Percentiles rank a stretch among this genome's conserved stretches.
These are phyloP conservation scores for Mustelus asterias DNA, from an alignment of 2,113 vertebrate species.

Conservation along the genomic window DNA sequence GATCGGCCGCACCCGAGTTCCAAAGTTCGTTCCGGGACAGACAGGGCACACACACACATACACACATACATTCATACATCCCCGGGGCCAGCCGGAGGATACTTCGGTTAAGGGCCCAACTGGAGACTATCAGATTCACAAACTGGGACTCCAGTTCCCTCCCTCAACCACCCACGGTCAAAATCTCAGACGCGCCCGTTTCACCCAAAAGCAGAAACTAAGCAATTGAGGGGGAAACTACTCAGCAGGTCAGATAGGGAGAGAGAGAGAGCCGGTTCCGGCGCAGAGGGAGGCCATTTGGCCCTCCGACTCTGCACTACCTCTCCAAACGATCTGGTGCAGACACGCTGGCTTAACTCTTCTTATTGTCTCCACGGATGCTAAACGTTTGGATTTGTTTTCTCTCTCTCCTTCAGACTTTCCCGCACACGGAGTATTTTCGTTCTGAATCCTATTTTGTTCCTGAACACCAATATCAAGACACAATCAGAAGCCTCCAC, in stretches of 20 bases:
- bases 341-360: too few relatives aligned
- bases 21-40: neutral
- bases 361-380: neutral
- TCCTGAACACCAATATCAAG: neutral
- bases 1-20: too few relatives aligned
- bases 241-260: neutral
- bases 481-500: neutral
- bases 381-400: neutral
- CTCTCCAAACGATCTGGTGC: too few relatives aligned
- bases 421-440: neutral
- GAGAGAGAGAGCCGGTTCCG: too few relatives aligned
- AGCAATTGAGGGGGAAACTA: neutral
- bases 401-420: neutral
- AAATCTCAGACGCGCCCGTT: too few relatives aligned
- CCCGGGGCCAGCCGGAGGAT: too few relatives aligned
- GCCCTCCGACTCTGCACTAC: too few relatives aligned
- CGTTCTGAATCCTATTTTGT: neutral
- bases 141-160: neutral
- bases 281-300: too few relatives aligned
- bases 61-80: too few relatives aligned
- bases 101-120: too few relatives aligned
- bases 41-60: too few relatives aligned
- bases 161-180: neutral
- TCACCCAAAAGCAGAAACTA: neutral
- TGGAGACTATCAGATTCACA: too few relatives aligned